Base-by-base conservation (phyloP, 2,888 invertebrate species). In the Heteropelma amictum region DNA sequence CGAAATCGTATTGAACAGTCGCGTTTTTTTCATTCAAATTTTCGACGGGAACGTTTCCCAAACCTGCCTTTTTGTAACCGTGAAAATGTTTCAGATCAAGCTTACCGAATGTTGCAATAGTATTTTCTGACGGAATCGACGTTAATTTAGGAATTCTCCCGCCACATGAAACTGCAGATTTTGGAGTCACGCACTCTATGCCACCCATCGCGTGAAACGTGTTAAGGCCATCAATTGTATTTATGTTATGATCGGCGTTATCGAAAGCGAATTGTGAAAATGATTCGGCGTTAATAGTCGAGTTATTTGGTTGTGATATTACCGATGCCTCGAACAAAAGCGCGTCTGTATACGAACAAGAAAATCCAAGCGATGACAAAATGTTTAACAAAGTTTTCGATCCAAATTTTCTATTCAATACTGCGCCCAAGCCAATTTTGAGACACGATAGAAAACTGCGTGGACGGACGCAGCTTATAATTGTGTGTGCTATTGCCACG, bases 361-460 rank as follows among this genome's bases (percentile, higher is more conserved):
- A 71, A 42, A 75, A 75, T 65, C 78, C 76, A 54, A 84, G 75
- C 49, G 77, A 30, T 35, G 82, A 84, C 70, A 79, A 82, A 75
- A 85, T 82, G n/a, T 84, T 84, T 30, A 81, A 72, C 33, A 76
- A 58, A 77, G 80, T 78, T 78, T 82, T 82, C 7, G 83, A 82
- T 19, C 77, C 83, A 72, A 79, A 80, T 82, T 81, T 79, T 56
- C 79, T 79, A 72, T 83, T 77, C 61, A 84, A 77, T 73, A 80
- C 79, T 17, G 78, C 77, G 30, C 80, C 79, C 42, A 83, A 78
- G 64, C 81, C 83, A 72, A 84, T 69, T 78, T 77, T 76, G 77
- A 86, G 74, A 49, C 82, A 79, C 72, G 85, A 86, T 79, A 80
- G 73, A 79, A 84, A 85, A 68, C 84, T 83, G 74, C 83, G 80